Evolutionary conservation across 1,140 invertebrate species (phyloP), one percentile per base, ranked within the genome.

Genomic region (Latrodectus geometricus): DNA sequence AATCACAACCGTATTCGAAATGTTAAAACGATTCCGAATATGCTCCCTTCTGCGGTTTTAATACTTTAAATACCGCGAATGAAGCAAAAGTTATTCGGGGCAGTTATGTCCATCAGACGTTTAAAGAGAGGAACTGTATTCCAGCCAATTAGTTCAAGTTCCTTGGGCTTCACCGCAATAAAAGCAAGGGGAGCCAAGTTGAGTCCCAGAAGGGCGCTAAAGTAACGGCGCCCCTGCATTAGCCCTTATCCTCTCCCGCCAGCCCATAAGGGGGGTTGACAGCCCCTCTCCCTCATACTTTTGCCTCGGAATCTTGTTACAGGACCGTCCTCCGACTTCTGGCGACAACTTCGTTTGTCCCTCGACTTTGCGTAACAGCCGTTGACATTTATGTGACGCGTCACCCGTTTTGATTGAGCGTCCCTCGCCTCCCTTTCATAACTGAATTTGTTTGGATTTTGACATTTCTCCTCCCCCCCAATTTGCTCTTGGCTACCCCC

Each of bases 371-470:
- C 50, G 49, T 75, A 75, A 75, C 73, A 23, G 73, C 35, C 17
- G 73, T 9, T 56, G 73, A 75, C 73, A 21, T 75, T 52, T 52
- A 20, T 54, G 49, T 75, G 73, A 54, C 73, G 52, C 17, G 73
- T 75, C 73, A n/a, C 12, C 21, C 49, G 15, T 14, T 17, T 56
- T 75, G 73, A 75, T 75, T 75, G 73, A 75, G 20, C 14, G 70
- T 73, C 70, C 70, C 54, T 61, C 54, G 54, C 70, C 70, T 35
- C 50, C 73, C 11, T 17, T 35, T 75, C 73, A 75, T 75, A 75
- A 75, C 35, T 56, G 73, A 75, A 48, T 75, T 75, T 75, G 73
- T 75, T 75, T 75, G 73, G 73, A 75, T 75, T 75, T 75, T 75
- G 8, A 20, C 70, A 15, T 23, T 15, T 61, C 54, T 61, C 35